phyloP scores from a whole-genome alignment of 2,797 vertebrate species.

The Carcharodon carcharias region DNA sequence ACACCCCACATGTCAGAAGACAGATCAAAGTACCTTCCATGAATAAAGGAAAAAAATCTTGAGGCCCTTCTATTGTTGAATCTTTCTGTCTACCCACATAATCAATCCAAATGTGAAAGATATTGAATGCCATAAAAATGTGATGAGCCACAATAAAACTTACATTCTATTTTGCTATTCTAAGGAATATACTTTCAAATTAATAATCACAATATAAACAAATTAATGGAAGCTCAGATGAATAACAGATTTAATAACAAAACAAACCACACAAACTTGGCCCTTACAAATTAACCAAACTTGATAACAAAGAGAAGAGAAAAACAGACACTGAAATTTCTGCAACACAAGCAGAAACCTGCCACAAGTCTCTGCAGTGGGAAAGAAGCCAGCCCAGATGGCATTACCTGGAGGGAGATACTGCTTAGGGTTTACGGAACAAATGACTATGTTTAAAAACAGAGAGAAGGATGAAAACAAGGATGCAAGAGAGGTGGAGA shows the following conservation, averaged over 20 bases:
- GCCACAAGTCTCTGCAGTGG: background rate
- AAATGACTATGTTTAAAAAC: background rate
- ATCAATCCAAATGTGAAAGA: background rate
- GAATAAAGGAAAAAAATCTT: background rate
- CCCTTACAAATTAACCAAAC: background rate
- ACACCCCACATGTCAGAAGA: background rate
- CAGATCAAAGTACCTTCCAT: background rate
- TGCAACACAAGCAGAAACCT: background rate
- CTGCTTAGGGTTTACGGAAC: background rate
- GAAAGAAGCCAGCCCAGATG: constrained; percentile 7
- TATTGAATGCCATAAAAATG: background rate
- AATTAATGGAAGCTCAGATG: background rate
- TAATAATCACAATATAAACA: background rate
- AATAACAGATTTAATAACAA: background rate
- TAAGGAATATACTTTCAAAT: background rate
- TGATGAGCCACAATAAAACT: background rate
- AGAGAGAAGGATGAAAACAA: background rate
- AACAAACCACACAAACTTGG: background rate
- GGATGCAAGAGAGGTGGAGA: background rate
- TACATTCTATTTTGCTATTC: background rate
- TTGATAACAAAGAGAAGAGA: background rate
- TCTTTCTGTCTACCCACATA: background rate
- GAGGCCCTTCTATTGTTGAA: background rate
- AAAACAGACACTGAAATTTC: background rate
- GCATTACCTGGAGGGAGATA: background rate